Evolutionary conservation across 2,888 invertebrate species (phyloP).

Genomic region (Euplagia quadripunctaria): DNA sequence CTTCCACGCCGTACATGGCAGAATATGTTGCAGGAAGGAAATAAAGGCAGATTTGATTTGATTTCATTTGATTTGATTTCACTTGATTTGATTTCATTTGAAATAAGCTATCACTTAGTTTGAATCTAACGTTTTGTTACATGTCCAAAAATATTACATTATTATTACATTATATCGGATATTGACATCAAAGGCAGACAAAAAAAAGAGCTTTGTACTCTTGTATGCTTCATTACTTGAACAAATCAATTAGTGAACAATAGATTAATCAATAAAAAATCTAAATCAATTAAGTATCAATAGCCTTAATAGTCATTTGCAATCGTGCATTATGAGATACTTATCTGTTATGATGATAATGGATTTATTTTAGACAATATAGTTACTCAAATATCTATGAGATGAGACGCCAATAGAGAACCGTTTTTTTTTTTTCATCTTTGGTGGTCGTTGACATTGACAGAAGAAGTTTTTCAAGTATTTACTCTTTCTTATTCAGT

Average conservation of each 20-base stretch:
- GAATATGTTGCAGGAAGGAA: too few species aligned
- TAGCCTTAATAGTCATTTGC: constrained; percentile 35
- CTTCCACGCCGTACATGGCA: too few species aligned
- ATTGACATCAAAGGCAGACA: neutral
- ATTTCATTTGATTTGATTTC: too few species aligned
- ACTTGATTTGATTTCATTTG: too few species aligned
- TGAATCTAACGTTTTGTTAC: too few species aligned
- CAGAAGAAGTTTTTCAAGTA: too few species aligned
- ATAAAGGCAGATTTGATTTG: too few species aligned
- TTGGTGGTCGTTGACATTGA: too few species aligned
- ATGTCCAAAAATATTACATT: neutral
- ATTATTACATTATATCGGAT: neutral
- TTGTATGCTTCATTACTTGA: neutral
- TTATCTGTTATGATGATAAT: constrained; percentile 41
- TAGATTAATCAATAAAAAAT: constrained; percentile 30
- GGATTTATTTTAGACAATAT: constrained; percentile 24
- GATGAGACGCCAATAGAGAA: neutral
- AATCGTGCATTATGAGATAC: constrained; percentile 47
- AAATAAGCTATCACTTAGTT: too few species aligned
- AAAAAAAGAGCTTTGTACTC: neutral
- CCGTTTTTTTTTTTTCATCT: too few species aligned
- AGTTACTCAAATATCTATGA: neutral
- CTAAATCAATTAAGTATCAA: constrained; percentile 34
- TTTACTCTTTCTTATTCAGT: too few species aligned
- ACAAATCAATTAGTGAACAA: constrained; percentile 30